Percentiles rank a stretch among this genome's conserved stretches.
phyloP scores from a whole-genome alignment of 2,113 vertebrate genomes.

The Tupaia tana region DNA sequence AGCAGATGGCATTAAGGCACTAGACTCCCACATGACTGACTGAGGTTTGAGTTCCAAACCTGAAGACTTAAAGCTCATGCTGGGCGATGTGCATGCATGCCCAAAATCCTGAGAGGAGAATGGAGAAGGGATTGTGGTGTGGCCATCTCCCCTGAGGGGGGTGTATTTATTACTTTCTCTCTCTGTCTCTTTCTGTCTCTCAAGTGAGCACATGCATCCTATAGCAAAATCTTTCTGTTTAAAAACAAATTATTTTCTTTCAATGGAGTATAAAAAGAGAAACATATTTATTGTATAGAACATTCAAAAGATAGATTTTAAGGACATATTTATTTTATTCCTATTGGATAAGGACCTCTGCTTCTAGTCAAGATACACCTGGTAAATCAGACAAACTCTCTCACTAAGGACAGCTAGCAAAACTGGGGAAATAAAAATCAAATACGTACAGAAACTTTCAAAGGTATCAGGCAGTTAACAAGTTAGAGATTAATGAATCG shows the following conservation, averaged over 20 bases:
- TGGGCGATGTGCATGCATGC: no score
- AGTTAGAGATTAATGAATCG: neutral
- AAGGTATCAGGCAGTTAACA: neutral
- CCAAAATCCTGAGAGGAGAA: no score
- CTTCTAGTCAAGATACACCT: neutral
- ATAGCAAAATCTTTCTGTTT: no score
- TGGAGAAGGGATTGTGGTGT: no score
- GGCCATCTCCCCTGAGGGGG: no score
- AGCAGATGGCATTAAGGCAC: no score
- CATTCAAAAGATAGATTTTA: neutral
- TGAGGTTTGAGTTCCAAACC: no score
- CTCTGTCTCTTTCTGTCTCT: no score
- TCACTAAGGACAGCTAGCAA: neutral
- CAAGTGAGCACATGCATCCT: no score
- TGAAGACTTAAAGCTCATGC: no score
- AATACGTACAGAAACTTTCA: neutral
- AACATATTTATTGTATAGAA: neutral
- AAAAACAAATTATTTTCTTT: neutral
- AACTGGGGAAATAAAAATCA: constrained; percentile 7
- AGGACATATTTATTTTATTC: neutral
- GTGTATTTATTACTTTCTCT: no score
- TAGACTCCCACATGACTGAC: no score
- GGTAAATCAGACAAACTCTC: neutral
- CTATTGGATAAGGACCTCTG: neutral
- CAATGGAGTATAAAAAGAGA: neutral